Conservation (phyloP, 2,797 vertebrate species). For the Staurois parvus region DNA sequence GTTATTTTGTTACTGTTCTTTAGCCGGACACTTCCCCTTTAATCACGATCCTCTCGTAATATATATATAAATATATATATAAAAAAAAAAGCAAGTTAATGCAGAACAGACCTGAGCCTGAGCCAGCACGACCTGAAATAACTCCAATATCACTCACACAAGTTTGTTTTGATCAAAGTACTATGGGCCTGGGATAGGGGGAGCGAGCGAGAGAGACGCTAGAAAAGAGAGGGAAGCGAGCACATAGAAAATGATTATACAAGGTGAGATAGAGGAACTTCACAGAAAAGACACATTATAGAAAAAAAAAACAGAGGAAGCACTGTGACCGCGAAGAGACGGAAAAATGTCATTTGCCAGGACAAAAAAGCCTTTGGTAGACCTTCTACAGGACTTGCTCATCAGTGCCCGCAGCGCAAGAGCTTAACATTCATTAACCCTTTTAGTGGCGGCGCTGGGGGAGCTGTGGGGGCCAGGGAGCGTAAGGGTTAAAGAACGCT, state of each 20-base stretch:
- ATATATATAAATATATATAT: slow-evolving; percentile 56
- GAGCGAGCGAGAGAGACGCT: slow-evolving; percentile 23
- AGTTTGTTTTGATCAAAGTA: slow-evolving; percentile 74
- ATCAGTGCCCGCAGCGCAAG: background rate
- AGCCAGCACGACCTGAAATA: slow-evolving; percentile 74
- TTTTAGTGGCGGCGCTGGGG: background rate
- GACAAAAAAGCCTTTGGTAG: background rate
- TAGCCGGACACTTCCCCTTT: slow-evolving; percentile 47
- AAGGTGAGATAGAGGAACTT: slow-evolving; percentile 3
- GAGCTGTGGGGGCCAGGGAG: slow-evolving; percentile 22
- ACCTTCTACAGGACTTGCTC: background rate
- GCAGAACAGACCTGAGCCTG: slow-evolving; percentile 71
- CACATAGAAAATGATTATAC: background rate
- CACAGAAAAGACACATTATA: background rate
- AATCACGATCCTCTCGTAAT: slow-evolving; percentile 35
- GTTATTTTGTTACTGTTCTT: background rate
- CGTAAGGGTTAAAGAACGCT: slow-evolving; percentile 36
- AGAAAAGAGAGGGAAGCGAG: background rate
- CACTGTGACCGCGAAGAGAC: background rate
- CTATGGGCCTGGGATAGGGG: slow-evolving; percentile 63
- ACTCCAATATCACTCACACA: slow-evolving; percentile 75
- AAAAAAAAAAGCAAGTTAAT: slow-evolving; percentile 72
- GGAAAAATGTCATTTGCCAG: background rate
- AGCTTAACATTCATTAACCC: background rate
- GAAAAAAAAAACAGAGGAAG: background rate